phyloP scores from a whole-genome alignment of 2,888 invertebrate genomes.

The Allygus modestus region DNA sequence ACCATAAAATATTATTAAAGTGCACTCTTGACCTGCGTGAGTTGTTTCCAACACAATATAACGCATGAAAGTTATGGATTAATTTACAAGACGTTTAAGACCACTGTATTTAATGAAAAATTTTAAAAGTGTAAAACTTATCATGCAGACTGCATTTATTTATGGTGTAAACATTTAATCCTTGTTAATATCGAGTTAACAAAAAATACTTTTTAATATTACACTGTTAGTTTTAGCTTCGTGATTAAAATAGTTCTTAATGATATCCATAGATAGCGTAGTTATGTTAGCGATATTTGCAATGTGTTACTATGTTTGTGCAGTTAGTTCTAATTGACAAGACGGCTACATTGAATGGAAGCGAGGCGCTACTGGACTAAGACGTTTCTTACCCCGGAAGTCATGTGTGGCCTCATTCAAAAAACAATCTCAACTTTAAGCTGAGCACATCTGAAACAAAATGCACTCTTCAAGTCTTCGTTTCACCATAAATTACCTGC shows the following conservation, averaged over 20 bases:
- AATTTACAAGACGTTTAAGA: too few relatives aligned
- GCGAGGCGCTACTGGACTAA: background rate
- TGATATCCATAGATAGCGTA: background rate
- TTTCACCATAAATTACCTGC: background rate
- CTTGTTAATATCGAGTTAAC: too few relatives aligned
- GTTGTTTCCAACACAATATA: too few relatives aligned
- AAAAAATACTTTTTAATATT: too few relatives aligned
- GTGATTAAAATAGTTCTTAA: background rate
- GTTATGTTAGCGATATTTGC: background rate
- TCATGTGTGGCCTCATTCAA: constrained; percentile 43
- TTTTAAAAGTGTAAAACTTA: background rate
- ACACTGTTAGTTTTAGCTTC: background rate
- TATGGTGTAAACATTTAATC: too few relatives aligned
- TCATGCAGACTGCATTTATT: too few relatives aligned
- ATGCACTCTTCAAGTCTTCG: constrained; percentile 23
- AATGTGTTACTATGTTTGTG: constrained; percentile 17
- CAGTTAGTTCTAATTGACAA: constrained; percentile 16
- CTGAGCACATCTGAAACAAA: constrained; percentile 39
- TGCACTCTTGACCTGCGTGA: too few relatives aligned
- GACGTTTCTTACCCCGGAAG: constrained; percentile 26
- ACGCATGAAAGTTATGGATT: too few relatives aligned
- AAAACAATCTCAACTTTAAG: constrained; percentile 38
- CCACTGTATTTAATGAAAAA: too few relatives aligned
- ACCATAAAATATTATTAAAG: too few relatives aligned
- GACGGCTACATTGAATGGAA: background rate